These are phyloP conservation scores for Vulpes lagopus DNA, from an alignment of 2,113 vertebrate genomes.

Conservation along the genomic window DNA sequence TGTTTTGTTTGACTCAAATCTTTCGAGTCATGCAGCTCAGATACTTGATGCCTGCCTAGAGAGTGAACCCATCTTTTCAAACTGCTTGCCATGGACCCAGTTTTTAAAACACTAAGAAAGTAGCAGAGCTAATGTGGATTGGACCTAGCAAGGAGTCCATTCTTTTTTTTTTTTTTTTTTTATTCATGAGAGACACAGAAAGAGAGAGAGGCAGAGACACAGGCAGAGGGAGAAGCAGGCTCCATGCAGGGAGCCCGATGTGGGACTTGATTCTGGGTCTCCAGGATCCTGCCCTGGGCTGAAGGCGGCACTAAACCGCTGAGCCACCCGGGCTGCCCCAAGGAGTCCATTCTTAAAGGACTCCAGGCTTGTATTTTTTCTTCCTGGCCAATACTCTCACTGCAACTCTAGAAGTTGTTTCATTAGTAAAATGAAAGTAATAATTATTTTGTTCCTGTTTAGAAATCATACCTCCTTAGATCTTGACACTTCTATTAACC, in stretches of 20 bases:
- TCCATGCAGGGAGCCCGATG: no score
- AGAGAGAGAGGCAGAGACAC: no score
- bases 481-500: background rate
- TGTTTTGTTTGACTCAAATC: background rate
- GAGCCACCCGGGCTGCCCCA: no score
- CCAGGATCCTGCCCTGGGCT: no score
- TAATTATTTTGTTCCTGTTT: background rate
- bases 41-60: background rate
- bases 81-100: constrained; percentile 25
- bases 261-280: no score
- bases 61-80: background rate
- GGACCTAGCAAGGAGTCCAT: background rate
- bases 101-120: constrained; percentile 35
- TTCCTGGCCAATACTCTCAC: background rate
- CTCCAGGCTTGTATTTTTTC: background rate
- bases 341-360: background rate
- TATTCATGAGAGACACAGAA: no score
- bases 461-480: background rate
- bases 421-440: constrained; percentile 39
- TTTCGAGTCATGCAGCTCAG: background rate
- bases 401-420: background rate
- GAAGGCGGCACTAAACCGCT: no score
- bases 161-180: no score
- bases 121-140: background rate
- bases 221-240: no score